Conservation (phyloP, 2,888 invertebrate genomes). For the Cephalotes varians region DNA sequence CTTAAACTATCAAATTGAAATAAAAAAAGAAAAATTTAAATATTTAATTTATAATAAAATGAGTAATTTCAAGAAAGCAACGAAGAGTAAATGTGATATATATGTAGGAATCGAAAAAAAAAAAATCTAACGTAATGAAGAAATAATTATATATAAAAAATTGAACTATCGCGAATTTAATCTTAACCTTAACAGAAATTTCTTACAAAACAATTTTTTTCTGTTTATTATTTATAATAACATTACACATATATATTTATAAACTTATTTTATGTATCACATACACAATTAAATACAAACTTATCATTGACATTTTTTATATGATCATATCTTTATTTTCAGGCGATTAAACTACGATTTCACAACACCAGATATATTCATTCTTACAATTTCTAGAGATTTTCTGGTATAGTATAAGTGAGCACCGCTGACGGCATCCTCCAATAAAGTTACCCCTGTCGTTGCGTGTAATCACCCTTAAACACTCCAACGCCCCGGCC, state of each 20-base stretch:
- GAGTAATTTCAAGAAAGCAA: background rate
- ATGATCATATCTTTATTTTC: background rate
- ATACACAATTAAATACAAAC: background rate
- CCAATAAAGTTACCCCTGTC: conserved; percentile 85
- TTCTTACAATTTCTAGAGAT: background rate
- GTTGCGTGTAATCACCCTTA: conserved; percentile 85
- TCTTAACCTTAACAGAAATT: background rate
- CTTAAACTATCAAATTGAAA: background rate
- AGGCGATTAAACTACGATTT: background rate
- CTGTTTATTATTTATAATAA: background rate
- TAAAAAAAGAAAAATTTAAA: background rate
- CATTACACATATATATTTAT: background rate
- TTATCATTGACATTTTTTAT: background rate
- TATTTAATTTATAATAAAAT: background rate
- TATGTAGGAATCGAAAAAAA: background rate
- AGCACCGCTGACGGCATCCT: conserved; percentile 80
- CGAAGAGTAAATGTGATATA: background rate
- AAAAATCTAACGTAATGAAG: background rate
- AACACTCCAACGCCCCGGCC: conserved; percentile 85
- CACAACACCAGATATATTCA: background rate
- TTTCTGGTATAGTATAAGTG: conserved; percentile 60
- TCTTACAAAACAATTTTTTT: background rate
- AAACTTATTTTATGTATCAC: background rate
- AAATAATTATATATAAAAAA: background rate
- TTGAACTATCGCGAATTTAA: background rate